Conservation (phyloP, 2,113 vertebrate genomes). For the Nycticryphes semicollaris region DNA sequence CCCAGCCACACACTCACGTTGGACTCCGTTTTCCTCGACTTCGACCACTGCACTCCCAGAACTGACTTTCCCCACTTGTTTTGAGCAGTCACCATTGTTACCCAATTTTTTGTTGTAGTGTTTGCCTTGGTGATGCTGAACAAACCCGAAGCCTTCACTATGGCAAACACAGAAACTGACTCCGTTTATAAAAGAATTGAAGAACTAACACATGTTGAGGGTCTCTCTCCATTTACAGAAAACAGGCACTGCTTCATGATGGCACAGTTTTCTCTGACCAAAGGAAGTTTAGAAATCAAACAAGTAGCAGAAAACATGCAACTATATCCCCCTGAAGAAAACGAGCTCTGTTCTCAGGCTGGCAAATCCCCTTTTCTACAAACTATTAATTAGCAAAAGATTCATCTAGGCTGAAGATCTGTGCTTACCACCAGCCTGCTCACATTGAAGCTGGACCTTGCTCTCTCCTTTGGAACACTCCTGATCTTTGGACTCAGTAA, state of each 20-base stretch:
- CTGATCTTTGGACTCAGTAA: slow-evolving; percentile 81
- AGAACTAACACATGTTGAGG: background rate
- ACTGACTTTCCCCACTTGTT: background rate
- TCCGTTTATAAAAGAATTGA: slow-evolving; percentile 36
- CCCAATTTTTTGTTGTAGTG: background rate
- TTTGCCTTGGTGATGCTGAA: slow-evolving; percentile 23
- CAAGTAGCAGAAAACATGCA: background rate
- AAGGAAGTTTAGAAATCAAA: background rate
- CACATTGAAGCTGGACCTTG: slow-evolving; percentile 71
- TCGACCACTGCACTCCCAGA: background rate
- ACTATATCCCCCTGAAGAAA: background rate
- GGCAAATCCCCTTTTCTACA: background rate
- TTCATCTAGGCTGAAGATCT: background rate
- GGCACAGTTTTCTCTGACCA: background rate
- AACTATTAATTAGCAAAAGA: slow-evolving; percentile 11
- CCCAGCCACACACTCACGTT: background rate
- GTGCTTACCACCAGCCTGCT: slow-evolving; percentile 14
- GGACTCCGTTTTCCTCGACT: background rate
- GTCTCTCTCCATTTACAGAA: background rate
- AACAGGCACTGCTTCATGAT: background rate
- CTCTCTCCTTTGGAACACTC: slow-evolving; percentile 58
- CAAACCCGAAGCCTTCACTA: slow-evolving; percentile 14
- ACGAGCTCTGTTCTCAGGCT: background rate
- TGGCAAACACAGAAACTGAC: background rate
- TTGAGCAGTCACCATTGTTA: background rate